Evolutionary conservation across 53 echinoderm and acorn worm genomes (phyloP), one percentile per base, ranked within the genome.

Genomic region (Temnopleurus reevesii): DNA sequence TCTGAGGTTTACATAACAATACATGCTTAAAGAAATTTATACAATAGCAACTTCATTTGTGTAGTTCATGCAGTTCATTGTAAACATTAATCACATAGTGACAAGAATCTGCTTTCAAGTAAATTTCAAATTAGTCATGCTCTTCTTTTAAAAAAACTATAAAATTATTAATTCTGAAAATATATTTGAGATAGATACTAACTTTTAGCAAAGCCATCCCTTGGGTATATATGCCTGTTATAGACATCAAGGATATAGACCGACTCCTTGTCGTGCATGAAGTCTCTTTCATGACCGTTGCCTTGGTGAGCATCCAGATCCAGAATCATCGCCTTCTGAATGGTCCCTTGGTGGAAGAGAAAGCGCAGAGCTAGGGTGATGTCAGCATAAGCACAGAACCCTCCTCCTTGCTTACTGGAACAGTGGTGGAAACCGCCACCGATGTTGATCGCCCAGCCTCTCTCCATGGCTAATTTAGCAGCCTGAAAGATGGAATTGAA

Each of bases 321-420:
- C 0, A 99, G 90, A 54, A 99, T 99, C 99, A 99, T 98, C 21
- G 94, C 99, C 81, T 93, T 99, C 53, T 89, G 60, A 35, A 96
- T 90, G 44, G 89, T 71, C 1, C 89, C 91, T 43, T 93, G 92
- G 31, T 93, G 76, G 24, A 93, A 83, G 33, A 99, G 93, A 86
- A 99, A 99, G 92, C 92, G 96, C 12, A 99, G 92, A 66, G 91
- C 93, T 17, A 99, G 92, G 44, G 96, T 94, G 65, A 99, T 99
- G 79, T 99, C 99, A 35, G 99, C 99, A 90, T 94, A 99, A 59
- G 98, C 98, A 90, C 99, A 99, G 92, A 99, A 96, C 7, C 99
- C 99, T 7, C 99, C 99, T 0, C 96, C 99, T 79, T 93, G 92
- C 65, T 93, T 90, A 46, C 93, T 90, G 45, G 99, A 99, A 36